Conservation (phyloP, 2,113 vertebrate genomes). For the Macquaria australasica region DNA sequence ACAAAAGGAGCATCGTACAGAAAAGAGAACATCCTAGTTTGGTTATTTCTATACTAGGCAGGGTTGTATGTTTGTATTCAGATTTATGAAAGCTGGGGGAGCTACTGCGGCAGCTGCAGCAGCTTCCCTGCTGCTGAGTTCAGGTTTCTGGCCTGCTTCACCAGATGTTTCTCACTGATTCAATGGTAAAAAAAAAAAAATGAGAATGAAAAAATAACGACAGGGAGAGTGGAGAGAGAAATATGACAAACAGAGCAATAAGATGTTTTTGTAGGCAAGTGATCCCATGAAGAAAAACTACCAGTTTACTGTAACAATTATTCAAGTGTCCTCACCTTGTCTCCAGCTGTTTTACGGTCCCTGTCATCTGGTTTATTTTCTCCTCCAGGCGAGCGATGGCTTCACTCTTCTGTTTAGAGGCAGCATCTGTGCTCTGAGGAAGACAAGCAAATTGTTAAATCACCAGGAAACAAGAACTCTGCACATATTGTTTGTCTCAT, state of each 20-base stretch:
- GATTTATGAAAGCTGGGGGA: conserved; percentile 21
- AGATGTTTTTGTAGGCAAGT: conserved; percentile 24
- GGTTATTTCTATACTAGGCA: conserved; percentile 71
- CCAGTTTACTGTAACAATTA: not conserved
- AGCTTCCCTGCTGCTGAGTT: conserved; percentile 94
- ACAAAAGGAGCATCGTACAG: conserved; percentile 74
- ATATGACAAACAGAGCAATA: conserved; percentile 48
- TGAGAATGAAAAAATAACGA: not conserved
- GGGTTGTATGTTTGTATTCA: conserved; percentile 43
- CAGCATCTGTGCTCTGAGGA: conserved; percentile 89
- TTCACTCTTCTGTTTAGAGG: conserved; percentile 95
- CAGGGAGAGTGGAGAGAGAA: conserved; percentile 61
- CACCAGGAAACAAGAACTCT: not conserved
- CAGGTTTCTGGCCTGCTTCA: conserved; percentile 98
- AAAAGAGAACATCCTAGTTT: conserved; percentile 75
- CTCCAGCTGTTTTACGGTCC: conserved; percentile 95
- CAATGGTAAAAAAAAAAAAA: conserved; percentile 30
- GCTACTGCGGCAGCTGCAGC: conserved; percentile 91
- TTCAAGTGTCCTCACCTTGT: conserved; percentile 87
- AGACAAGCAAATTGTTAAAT: not conserved
- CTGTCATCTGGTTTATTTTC: conserved; percentile 97
- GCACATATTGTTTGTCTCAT: too few relatives aligned
- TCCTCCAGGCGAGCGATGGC: conserved; percentile 94
- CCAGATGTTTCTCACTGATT: conserved; percentile 95
- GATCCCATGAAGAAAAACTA: not conserved